Conservation (phyloP, 1,140 invertebrate genomes). For the Nixonia krombeini region DNA sequence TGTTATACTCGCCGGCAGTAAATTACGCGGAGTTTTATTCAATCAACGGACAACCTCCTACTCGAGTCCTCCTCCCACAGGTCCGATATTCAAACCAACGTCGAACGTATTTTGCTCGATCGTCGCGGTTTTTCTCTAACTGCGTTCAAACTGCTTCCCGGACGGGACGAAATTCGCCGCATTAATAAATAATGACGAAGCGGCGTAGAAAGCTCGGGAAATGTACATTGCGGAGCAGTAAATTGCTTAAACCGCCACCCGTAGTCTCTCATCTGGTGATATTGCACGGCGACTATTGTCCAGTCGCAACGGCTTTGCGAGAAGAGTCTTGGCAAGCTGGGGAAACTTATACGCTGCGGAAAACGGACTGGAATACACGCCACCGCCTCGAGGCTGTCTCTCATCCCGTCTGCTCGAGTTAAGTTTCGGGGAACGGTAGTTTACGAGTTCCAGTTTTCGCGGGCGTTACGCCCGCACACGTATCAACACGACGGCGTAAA, state of each 20-base stretch:
- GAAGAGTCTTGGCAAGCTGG: conserved; percentile 41
- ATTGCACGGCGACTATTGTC: conserved; percentile 36
- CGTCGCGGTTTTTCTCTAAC: no score
- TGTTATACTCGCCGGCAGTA: conserved; percentile 13
- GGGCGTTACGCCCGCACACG: conserved; percentile 48
- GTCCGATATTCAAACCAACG: no score
- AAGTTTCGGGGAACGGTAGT: conserved; percentile 51
- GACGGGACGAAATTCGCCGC: no score
- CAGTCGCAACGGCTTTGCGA: conserved; percentile 44
- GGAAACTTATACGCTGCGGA: conserved; percentile 42
- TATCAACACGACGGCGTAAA: conserved; percentile 43
- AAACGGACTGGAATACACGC: conserved; percentile 42
- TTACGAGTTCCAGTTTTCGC: conserved; percentile 63
- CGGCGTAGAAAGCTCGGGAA: conserved; percentile 14
- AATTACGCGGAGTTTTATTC: conserved; percentile 7
- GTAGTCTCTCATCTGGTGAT: conserved; percentile 40
- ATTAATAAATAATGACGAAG: no score
- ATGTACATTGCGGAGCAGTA: conserved; percentile 21
- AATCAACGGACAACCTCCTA: no score
- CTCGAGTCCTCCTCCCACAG: no score
- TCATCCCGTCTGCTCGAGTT: conserved; percentile 39
- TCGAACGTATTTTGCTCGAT: no score
- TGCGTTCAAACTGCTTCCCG: no score
- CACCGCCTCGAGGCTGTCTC: conserved; percentile 38
- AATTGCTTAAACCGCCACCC: conserved; percentile 19